Conservation (phyloP, 2,797 vertebrate species). For the Acipenser transmontanus region DNA sequence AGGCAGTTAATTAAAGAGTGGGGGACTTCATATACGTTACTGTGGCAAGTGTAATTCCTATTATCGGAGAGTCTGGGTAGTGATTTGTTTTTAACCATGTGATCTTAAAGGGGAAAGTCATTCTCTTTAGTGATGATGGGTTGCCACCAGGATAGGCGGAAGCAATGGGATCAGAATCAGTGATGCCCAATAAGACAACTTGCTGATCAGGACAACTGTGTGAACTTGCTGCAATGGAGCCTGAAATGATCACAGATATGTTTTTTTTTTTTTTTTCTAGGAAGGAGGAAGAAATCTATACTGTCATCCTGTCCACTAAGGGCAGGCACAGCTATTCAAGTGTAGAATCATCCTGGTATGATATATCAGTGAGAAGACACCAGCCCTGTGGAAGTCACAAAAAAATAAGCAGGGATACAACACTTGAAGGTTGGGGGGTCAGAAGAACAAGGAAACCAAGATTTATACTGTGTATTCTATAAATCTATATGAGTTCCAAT, state of each 20-base stretch:
- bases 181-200: constrained; percentile 7
- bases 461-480: too few relatives aligned
- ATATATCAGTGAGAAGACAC: too few relatives aligned
- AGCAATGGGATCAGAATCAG: constrained; percentile 24
- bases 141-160: not conserved
- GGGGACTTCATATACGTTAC: not conserved
- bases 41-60: constrained; percentile 9
- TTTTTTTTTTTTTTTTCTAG: not conserved
- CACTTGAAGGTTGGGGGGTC: too few relatives aligned
- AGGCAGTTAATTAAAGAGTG: too few relatives aligned
- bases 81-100: constrained; percentile 6
- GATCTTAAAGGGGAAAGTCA: constrained; percentile 1
- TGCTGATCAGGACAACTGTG: not conserved
- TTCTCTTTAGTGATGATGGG: constrained; percentile 1
- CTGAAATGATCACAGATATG: constrained; percentile 3
- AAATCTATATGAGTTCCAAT: too few relatives aligned
- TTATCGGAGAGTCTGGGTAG: not conserved
- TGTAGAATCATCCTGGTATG: too few relatives aligned
- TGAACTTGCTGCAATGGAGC: constrained; percentile 11
- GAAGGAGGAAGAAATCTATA: not conserved
- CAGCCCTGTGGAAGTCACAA: too few relatives aligned
- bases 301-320: not conserved
- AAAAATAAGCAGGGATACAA: too few relatives aligned
- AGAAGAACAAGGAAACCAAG: too few relatives aligned
- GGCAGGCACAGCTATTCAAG: not conserved